Base-by-base conservation (phyloP, 1,140 invertebrate species). In the Apolygus lucorum region DNA sequence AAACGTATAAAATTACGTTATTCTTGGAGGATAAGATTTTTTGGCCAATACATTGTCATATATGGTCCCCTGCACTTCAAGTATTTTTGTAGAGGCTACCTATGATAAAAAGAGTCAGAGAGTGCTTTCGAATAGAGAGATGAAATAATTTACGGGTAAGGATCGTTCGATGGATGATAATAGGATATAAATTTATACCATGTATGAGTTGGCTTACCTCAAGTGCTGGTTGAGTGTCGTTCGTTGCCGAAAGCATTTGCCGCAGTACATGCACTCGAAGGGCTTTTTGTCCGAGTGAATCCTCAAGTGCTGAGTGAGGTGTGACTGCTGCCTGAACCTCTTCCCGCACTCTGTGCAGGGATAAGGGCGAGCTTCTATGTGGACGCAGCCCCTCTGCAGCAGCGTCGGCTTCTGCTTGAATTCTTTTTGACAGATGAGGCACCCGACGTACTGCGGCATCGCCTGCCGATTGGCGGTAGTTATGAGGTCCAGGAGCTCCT, bases 231-330 rank as follows among this genome's bases (percentile, higher is more conserved):
- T 59, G 4, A 59, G 54, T 14, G 54, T 59, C 4, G 54, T 59
- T 11, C 54, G 54, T 21, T 59, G 54, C 4, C 54, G 54, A 22
- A 59, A 59, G 22, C 54, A 59, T 22, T 59, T 59, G 54, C 54
- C 54, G 22, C 54, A 59, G 54, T 59, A 59, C 54, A 59, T 59
- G 54, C 54, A 59, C 22, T 59, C 54, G 54, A 59, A 59, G 2
- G 54, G 54, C 54, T 59, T 59, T 59, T 59, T 59, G 22, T 59
- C 54, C 22, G 54, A 59, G 22, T 59, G 54, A 4, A 59, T 59
- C 17, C 68, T 26, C 42, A 68, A 8, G 27, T 68, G 68, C 42
- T 68, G 68, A 17, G 49, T 68, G 2, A 68, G 52, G 28, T 68
- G 68, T 2, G 68, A 25, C 17, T 59, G 49, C 28, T 68, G 68